Evolutionary conservation across 2,113 vertebrate genomes (phyloP), one percentile per base, ranked within the genome.

Genomic region (Bos indicus): DNA sequence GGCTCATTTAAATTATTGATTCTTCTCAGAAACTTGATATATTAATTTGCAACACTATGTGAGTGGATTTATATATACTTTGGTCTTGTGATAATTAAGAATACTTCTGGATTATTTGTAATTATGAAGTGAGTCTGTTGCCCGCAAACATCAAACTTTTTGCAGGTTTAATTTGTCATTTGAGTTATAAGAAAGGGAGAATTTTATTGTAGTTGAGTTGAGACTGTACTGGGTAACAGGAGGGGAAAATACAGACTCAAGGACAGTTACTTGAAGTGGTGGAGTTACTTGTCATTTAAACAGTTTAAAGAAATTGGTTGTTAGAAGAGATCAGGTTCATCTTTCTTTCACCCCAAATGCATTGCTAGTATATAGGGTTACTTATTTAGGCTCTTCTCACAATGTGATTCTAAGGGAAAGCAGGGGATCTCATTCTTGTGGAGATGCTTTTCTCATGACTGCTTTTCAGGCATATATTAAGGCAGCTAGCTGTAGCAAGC

Each of bases 101-200:
- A 81, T 96, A 80, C 67, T 90, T 26, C 52, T 62, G 80, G 56
- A 28, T 92, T 94, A 87, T 93, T 87, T 91, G 17, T 94, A 82
- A 94, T 94, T 97, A 91, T 52, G 92, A 71, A 95, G 59, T 95
- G 48, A 80, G 4, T 74, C 71, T 77, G 21, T 98, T 40, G 86
- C 56, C 52, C 80, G 30, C 28, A 91, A 71, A 48, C 33, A 36
- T 88, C 83, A 87, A 88, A 80, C 52, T 56, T 85, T 90, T 96
- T 84, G 30, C 71, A 80, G 48, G 30, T 90, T 87, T 85, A 77
- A 71, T 93, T 96, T 96, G 86, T 91, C 43, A 60, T 93, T 95
- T n/a, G 84, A 3, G 10, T 90, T 96, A 40, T 48, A 94, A 91
- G 93, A 91, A 84, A 89, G 48, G 46, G 36, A 84, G 62, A 92